A percentile compares a stretch with the other conserved stretches of the same genome.
These are phyloP conservation scores for Acleris cristana DNA, from an alignment of 2,888 invertebrate species.

Conservation along the genomic window DNA sequence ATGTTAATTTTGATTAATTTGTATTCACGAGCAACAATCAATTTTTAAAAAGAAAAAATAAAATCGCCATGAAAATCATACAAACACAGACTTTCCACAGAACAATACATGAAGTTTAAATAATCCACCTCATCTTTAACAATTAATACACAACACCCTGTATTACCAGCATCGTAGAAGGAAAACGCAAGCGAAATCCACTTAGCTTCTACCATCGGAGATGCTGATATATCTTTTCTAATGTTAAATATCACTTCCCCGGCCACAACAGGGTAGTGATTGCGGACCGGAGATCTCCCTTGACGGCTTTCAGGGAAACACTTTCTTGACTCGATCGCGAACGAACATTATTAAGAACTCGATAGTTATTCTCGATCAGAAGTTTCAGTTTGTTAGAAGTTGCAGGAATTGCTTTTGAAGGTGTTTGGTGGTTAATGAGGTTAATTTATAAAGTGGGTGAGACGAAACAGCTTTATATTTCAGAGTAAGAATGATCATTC, in stretches of 20 bases:
- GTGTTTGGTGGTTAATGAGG: not conserved
- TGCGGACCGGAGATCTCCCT: conserved; percentile 20
- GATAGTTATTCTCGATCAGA: conserved; percentile 21
- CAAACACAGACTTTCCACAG: too few species aligned
- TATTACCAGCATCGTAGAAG: not conserved
- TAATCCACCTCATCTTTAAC: too few species aligned
- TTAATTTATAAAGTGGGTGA: not conserved
- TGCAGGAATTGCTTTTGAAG: conserved; percentile 1
- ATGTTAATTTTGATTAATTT: too few species aligned
- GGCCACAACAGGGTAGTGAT: conserved; percentile 27
- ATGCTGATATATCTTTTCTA: conserved; percentile 34
- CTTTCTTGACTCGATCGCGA: conserved; percentile 24
- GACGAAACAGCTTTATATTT: too few species aligned
- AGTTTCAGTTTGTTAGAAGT: conserved; percentile 17
- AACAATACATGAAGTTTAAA: too few species aligned
- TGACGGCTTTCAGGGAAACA: conserved; percentile 19
- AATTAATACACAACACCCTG: not conserved
- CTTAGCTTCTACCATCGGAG: conserved; percentile 18
- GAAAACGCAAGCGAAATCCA: conserved; percentile 28
- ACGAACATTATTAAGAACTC: conserved; percentile 30
- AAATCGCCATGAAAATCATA: too few species aligned
- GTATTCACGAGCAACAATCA: too few species aligned
- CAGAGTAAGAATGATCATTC: too few species aligned
- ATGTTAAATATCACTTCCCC: conserved; percentile 33
- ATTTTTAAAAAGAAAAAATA: too few species aligned